A percentile compares a stretch with the other conserved stretches of the same genome.
These are phyloP conservation scores for Pantherophis vulpinus DNA, from an alignment of 2,797 vertebrate species.

Conservation along the genomic window DNA sequence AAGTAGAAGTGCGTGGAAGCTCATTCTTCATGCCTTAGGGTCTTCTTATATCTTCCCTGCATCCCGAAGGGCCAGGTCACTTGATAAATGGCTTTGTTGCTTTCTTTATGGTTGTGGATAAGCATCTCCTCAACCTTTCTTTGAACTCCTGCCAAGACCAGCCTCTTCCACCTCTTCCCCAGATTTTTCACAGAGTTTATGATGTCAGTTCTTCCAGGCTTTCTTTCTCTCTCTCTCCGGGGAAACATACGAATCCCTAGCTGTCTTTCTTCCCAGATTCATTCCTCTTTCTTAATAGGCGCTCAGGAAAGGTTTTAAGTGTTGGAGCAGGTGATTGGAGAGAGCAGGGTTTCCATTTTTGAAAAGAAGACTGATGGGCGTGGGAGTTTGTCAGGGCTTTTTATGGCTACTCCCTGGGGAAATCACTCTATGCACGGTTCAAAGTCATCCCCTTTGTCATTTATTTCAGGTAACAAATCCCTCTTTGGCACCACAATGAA, in stretches of 20 bases:
- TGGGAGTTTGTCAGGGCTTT: neutral
- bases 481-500: neutral
- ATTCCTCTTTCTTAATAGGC: neutral
- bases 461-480: neutral
- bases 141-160: slow-evolving; percentile 26
- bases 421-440: neutral
- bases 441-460: neutral
- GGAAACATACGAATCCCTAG: neutral
- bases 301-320: neutral
- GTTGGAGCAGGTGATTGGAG: neutral
- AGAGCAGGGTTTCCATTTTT: neutral
- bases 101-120: neutral
- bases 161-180: neutral
- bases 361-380: neutral
- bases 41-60: slow-evolving; percentile 18
- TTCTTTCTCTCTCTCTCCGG: neutral
- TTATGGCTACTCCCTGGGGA: neutral
- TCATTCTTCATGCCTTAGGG: neutral
- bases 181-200: neutral
- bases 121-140: slow-evolving; percentile 12
- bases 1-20: neutral
- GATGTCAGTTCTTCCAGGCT: neutral
- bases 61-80: neutral
- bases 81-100: slow-evolving; percentile 24
- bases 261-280: neutral